Base-by-base conservation (phyloP, 2,888 invertebrate species). In the Drosophila vallismaia region DNA sequence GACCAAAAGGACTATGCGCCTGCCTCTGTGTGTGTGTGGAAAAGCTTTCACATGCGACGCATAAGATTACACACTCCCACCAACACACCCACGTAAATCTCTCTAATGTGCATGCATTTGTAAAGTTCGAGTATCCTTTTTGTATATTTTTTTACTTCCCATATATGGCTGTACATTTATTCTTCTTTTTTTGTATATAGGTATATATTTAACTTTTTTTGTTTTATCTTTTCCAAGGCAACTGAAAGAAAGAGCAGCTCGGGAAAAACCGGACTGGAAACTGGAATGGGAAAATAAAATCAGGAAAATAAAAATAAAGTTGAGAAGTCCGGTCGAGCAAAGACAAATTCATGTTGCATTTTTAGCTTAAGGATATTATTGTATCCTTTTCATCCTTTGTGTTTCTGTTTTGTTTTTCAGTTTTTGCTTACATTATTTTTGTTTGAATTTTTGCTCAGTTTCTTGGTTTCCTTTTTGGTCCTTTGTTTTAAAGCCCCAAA, bases 51-150 rank as follows among this genome's bases (percentile, higher is more conserved):
- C 81, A 81, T 79, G 79, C 77, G 81, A 77, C 85, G 85, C 85
- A 81, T 72, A 79, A 79, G 77, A 85, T 82, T 77, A 74, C 75
- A 66, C 75, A 49, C 69, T 75, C 66, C 67, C 67, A 60, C 54
- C 55, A 45, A 62, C 31, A 49, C 28, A 8, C 48, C 36, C 51
- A 67, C 44, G 64, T 33, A 75, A 77, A 63, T 71, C 71, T 71
- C 64, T 71, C 85, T 87, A 85, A 89, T 89, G 86, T 88, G 79
- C 75, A 88, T 89, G 89, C 89, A 89, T 89, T 89, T 88, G 77
- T 87, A 83, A 87, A 75, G 75, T 88, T 87, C 83, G 77, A 84
- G 79, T 73, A 83, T 86, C 73, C 81, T 77, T 88, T 82, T 74
- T 66, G 42, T 42, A 14, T 42, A 19, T 33, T 46, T 36, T 28